These are phyloP conservation scores for Potamarius usumacintae DNA, from an alignment of 2,113 vertebrate species.

Conservation along the genomic window DNA sequence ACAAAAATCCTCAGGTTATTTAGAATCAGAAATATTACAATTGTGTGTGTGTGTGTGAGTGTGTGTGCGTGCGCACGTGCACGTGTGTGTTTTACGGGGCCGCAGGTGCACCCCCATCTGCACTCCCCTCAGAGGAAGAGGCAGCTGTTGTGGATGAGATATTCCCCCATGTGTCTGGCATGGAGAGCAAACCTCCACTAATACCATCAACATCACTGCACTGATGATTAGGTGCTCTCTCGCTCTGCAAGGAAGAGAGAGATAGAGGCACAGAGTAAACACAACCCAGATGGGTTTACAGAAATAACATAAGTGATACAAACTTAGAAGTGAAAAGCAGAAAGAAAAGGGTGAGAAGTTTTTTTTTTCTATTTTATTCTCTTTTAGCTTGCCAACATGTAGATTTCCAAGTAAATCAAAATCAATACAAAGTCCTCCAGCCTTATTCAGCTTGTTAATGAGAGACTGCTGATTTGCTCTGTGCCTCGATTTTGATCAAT, in stretches of 20 bases:
- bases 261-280: not conserved
- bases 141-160: slow-evolving; percentile 67
- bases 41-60: not conserved
- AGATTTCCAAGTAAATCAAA: not conserved
- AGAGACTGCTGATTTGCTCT: not conserved
- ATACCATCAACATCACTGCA: slow-evolving; percentile 39
- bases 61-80: slow-evolving; percentile 3
- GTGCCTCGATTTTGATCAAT: not conserved
- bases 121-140: slow-evolving; percentile 45
- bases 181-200: slow-evolving; percentile 27
- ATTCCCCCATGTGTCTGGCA: slow-evolving; percentile 44
- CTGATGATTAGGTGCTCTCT: slow-evolving; percentile 40
- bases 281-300: slow-evolving; percentile 25
- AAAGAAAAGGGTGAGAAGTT: not conserved
- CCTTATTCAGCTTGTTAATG: not conserved
- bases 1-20: not conserved
- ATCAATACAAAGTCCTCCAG: slow-evolving; percentile 9
- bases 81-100: slow-evolving; percentile 15
- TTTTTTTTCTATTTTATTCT: not conserved
- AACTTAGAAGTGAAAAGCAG: not conserved
- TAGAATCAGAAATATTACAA: slow-evolving; percentile 29
- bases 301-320: slow-evolving; percentile 7
- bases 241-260: slow-evolving; percentile 14
- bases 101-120: slow-evolving; percentile 49
- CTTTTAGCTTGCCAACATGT: not conserved